A percentile compares a stretch with the other conserved stretches of the same genome.
phyloP scores from a whole-genome alignment of 2,888 invertebrate species.

The Eilema caniola region DNA sequence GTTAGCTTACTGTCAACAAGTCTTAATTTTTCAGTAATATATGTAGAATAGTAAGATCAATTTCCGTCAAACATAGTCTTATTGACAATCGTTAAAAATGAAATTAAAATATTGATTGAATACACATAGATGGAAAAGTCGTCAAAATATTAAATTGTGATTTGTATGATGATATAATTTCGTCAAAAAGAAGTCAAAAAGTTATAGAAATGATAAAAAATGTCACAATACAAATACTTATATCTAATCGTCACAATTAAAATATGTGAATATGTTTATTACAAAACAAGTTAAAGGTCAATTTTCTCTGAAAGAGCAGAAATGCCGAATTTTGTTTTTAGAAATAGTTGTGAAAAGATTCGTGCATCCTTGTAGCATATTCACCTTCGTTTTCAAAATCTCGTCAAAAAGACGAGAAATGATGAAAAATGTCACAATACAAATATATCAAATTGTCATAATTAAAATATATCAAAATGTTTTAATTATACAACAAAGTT shows the following conservation, averaged over 20 bases:
- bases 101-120: neutral
- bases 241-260: neutral
- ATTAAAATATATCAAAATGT: conserved; percentile 6
- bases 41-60: neutral
- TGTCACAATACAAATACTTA: no score
- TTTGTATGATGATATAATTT: neutral
- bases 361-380: no score
- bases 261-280: conserved; percentile 1
- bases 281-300: neutral
- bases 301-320: no score
- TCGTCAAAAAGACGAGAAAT: no score
- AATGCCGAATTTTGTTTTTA: no score
- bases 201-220: neutral
- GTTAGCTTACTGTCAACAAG: no score
- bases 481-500: neutral
- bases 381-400: no score
- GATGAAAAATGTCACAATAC: no score
- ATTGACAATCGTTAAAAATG: neutral
- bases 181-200: conserved; percentile 13
- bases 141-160: conserved; percentile 15
- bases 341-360: no score
- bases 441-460: neutral
- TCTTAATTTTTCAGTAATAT: no score
- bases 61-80: neutral
- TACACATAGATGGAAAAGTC: neutral